These are phyloP conservation scores for Cataglyphis rosenhaueri DNA, from an alignment of 2,888 invertebrate species.

Conservation along the genomic window DNA sequence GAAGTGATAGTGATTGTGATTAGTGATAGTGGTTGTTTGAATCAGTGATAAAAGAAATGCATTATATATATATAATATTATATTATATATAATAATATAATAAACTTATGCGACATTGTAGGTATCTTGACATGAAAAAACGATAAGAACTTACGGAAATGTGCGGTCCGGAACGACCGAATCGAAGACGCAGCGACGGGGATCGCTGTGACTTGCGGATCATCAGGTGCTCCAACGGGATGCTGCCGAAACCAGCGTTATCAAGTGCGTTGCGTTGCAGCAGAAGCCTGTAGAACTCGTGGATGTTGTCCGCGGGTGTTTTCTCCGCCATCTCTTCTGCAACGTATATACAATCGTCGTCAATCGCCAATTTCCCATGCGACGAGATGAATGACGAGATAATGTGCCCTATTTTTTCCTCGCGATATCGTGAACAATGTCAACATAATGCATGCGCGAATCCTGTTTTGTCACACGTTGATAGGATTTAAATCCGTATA, in stretches of 20 bases:
- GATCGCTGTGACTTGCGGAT: slow-evolving; percentile 81
- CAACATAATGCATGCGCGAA: neutral
- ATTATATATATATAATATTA: neutral
- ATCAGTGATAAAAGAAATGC: neutral
- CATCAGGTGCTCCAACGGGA: slow-evolving; percentile 78
- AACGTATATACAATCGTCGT: slow-evolving; percentile 5
- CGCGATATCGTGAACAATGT: no score
- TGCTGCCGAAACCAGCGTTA: slow-evolving; percentile 59
- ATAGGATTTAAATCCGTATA: neutral
- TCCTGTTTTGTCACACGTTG: neutral
- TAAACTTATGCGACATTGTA: no score
- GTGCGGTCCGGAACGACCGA: slow-evolving; percentile 79
- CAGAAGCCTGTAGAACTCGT: slow-evolving; percentile 76
- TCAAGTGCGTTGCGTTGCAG: slow-evolving; percentile 74
- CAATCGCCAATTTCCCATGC: neutral
- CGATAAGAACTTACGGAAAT: slow-evolving; percentile 70
- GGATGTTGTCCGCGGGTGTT: slow-evolving; percentile 71
- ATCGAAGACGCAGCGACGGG: slow-evolving; percentile 81
- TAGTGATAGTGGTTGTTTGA: neutral
- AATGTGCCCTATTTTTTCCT: neutral
- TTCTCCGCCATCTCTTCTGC: slow-evolving; percentile 73
- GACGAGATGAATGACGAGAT: neutral
- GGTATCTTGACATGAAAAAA: neutral
- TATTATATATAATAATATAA: no score
- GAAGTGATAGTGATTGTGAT: neutral